Base-by-base conservation (phyloP, 2,888 invertebrate genomes). In the Tetragonisca angustula region DNA sequence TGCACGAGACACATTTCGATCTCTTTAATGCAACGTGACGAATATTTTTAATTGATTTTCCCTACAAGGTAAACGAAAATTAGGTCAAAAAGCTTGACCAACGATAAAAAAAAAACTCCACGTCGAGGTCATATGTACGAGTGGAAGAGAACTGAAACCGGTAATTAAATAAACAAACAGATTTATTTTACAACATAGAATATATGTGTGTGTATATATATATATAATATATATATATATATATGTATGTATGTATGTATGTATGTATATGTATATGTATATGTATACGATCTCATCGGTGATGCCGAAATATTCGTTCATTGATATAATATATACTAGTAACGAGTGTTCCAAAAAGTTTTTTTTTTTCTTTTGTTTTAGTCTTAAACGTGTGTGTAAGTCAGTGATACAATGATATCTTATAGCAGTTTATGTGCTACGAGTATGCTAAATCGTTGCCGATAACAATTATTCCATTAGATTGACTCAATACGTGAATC, bases 241-340 rank as follows among this genome's bases (percentile, higher is more conserved):
- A 0, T 43, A 9, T 43, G 1, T 9, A 43, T 43, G 13, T 79
- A 67, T 82, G 43, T 81, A 69, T 77, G 32, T 64, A 64, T 79
- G 21, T 79, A 65, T 74, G 50, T 76, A 56, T 81, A 69, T 77
- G 32, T 81, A 79, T 61, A 62, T 83, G 69, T 56, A 70, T 79
- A 72, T 73, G 54, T 81, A 72, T 81, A 90, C 72, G 79, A 83
- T 88, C 76, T 90, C 86, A 84, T 89, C 90, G 92, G 92, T 93
- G 87, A 91, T 93, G 92, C 92, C 92, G 92, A 92, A 93, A 92
- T 92, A 93, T 92, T 93, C 91, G 88, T 87, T 81, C 76, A 59
- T 81, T 85, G 76, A 84, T 85, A 84, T 78, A 81, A 81, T 85
- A 81, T 75, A 76, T 76, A 50, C 73, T 80, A 50, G 54, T 76